A percentile compares a stretch with the other conserved stretches of the same genome.
Evolutionary conservation across 1,140 invertebrate species (phyloP).

Genomic region (Cataglyphis hispanica): DNA sequence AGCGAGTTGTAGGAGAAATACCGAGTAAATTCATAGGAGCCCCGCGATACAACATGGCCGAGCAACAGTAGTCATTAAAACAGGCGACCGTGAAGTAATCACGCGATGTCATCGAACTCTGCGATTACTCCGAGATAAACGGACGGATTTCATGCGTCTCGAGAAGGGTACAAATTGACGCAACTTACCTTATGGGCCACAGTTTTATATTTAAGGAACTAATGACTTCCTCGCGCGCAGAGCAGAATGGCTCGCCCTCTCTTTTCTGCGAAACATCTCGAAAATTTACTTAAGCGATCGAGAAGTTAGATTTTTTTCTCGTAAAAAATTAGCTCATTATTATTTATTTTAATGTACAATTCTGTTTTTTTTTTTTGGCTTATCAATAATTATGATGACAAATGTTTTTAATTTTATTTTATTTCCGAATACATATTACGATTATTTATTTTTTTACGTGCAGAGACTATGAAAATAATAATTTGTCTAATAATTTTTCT

Average conservation of each 20-base stretch:
- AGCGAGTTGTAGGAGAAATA: not conserved
- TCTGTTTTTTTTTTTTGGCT: not conserved
- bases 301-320: not conserved
- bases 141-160: constrained; percentile 57
- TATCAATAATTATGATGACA: not conserved
- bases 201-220: constrained; percentile 57
- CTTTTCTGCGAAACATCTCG: not conserved
- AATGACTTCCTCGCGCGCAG: constrained; percentile 34
- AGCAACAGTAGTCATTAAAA: constrained; percentile 55
- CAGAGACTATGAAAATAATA: not conserved
- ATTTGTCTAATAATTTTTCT: not conserved
- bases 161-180: constrained; percentile 60
- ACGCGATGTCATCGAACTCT: constrained; percentile 63
- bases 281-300: not conserved
- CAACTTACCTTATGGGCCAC: constrained; percentile 35
- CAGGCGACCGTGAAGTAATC: constrained; percentile 63
- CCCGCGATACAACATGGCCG: constrained; percentile 5
- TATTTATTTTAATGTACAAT: not conserved
- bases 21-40: constrained; percentile 35
- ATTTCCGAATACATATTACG: not conserved
- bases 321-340: too few relatives aligned
- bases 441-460: not conserved
- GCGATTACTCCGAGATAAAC: constrained; percentile 62
- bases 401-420: not conserved
- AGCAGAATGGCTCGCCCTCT: not conserved